Evolutionary conservation across 2,888 invertebrate genomes (phyloP).

Genomic region (Lasioglossum calceatum): DNA sequence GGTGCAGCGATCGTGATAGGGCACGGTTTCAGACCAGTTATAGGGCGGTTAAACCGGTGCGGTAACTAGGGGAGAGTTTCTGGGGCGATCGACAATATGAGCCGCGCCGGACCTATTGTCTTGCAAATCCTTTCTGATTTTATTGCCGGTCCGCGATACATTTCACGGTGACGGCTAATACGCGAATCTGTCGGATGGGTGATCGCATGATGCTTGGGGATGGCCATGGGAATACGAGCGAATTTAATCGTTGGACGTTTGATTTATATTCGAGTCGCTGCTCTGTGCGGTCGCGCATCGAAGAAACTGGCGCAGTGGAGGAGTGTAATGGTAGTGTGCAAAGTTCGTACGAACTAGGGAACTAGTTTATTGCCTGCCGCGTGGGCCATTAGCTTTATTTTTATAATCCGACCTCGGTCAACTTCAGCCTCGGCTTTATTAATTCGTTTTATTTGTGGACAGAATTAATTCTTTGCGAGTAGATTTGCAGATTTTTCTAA

Average conservation of each 20-base stretch:
- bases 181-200: not conserved
- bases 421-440: too few species aligned
- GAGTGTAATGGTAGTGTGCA: not conserved
- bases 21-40: slow-evolving; percentile 35
- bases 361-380: not conserved
- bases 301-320: not conserved
- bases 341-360: not conserved
- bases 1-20: slow-evolving; percentile 20
- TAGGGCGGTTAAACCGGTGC: slow-evolving; percentile 42
- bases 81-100: slow-evolving; percentile 27
- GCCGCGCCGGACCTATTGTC: slow-evolving; percentile 33
- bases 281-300: not conserved
- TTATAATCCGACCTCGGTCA: not conserved
- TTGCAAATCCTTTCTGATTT: slow-evolving; percentile 45
- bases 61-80: slow-evolving; percentile 31
- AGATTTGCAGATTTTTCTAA: too few species aligned
- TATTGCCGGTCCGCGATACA: slow-evolving; percentile 31
- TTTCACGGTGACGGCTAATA: not conserved
- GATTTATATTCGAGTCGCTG: not conserved
- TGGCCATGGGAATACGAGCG: not conserved
- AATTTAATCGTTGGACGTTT: not conserved
- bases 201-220: not conserved
- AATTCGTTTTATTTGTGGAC: too few species aligned
- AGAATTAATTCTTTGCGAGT: too few species aligned
- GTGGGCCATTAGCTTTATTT: not conserved